Conservation (phyloP, 2,888 invertebrate genomes). For the Leucophenga montana region DNA sequence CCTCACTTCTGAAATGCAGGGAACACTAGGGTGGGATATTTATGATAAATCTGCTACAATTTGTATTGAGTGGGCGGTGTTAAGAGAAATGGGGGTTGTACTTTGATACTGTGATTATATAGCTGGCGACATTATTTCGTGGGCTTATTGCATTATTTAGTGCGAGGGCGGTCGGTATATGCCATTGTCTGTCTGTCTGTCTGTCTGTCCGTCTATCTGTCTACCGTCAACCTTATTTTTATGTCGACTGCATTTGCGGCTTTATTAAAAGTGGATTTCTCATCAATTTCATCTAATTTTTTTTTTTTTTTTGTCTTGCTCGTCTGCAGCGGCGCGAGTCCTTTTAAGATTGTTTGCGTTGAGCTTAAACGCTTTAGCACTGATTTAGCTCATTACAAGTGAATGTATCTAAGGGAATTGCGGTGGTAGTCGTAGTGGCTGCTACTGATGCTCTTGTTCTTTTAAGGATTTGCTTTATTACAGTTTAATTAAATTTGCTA, state of each 20-base stretch:
- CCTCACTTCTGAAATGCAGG: too few species aligned
- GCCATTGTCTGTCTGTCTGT: slow-evolving; percentile 25
- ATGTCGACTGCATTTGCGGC: slow-evolving; percentile 40
- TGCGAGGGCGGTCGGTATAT: slow-evolving; percentile 24
- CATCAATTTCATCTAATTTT: slow-evolving; percentile 58
- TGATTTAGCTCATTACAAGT: slow-evolving; percentile 70
- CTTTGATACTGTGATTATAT: slow-evolving; percentile 13
- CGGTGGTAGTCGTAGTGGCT: slow-evolving; percentile 13
- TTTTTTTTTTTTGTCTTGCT: slow-evolving; percentile 28
- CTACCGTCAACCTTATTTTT: background rate
- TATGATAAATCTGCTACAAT: slow-evolving; percentile 71
- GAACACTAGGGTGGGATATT: slow-evolving; percentile 22
- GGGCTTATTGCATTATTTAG: slow-evolving; percentile 63
- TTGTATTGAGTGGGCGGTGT: slow-evolving; percentile 51
- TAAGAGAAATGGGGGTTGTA: slow-evolving; percentile 21
- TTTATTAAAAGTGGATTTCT: slow-evolving; percentile 58
- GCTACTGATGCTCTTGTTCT: slow-evolving; percentile 33
- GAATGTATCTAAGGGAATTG: background rate
- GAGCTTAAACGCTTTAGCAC: slow-evolving; percentile 66
- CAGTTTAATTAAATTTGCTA: slow-evolving; percentile 72
- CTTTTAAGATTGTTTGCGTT: slow-evolving; percentile 47
- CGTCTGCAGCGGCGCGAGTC: background rate
- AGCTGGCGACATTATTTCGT: slow-evolving; percentile 47
- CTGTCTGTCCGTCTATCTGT: background rate
- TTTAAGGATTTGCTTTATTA: slow-evolving; percentile 72